A percentile compares a stretch with the other conserved stretches of the same genome.
These are phyloP conservation scores for Patella caerulea DNA, from an alignment of 2,888 invertebrate genomes.

Conservation along the genomic window DNA sequence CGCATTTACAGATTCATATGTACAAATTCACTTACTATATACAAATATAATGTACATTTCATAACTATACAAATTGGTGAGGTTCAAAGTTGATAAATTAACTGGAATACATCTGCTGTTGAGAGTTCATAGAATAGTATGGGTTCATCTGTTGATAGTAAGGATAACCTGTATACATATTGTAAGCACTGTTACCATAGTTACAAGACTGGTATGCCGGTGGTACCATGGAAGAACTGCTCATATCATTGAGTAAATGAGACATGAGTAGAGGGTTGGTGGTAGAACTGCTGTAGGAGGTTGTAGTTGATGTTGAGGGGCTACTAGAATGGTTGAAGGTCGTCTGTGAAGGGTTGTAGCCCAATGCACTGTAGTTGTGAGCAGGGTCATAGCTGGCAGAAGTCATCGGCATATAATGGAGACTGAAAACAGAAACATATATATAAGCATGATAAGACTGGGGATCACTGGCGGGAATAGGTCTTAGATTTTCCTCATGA, in stretches of 20 bases:
- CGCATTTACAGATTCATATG: too few relatives aligned
- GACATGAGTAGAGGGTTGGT: neutral
- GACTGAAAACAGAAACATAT: neutral
- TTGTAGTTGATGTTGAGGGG: neutral
- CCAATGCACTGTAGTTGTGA: too few relatives aligned
- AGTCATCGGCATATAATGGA: neutral
- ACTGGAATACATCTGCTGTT: too few relatives aligned
- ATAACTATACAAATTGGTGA: too few relatives aligned
- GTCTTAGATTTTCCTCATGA: too few relatives aligned
- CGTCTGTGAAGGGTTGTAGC: neutral
- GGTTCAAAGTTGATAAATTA: too few relatives aligned
- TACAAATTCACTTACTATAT: too few relatives aligned
- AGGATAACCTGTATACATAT: neutral
- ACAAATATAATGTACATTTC: too few relatives aligned
- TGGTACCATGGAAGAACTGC: neutral
- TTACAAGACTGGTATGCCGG: neutral
- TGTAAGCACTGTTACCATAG: neutral
- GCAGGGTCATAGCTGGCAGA: too few relatives aligned
- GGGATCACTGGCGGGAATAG: too few relatives aligned
- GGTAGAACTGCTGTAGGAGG: neutral
- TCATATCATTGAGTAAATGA: constrained; percentile 2
- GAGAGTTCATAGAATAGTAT: neutral
- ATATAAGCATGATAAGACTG: too few relatives aligned
- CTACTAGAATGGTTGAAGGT: neutral
- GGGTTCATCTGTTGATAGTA: neutral